phyloP scores from a whole-genome alignment of 2,797 vertebrate genomes.

The Ptychobarbus kaznakovi region DNA sequence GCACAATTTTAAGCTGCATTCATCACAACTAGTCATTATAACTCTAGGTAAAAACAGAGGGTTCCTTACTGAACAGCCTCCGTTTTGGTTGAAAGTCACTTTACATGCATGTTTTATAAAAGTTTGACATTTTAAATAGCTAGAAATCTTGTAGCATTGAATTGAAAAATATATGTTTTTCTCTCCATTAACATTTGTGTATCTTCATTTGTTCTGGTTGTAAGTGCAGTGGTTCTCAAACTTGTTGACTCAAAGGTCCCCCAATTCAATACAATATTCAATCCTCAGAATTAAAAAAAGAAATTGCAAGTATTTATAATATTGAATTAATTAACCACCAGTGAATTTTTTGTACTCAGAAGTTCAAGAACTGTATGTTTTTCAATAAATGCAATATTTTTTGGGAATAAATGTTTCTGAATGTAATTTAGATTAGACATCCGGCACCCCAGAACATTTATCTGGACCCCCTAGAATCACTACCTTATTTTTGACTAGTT shows the following conservation, averaged over 20 bases:
- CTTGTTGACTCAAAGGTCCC: no score
- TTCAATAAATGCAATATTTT: neutral
- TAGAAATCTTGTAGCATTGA: neutral
- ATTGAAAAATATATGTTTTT: neutral
- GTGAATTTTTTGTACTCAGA: no score
- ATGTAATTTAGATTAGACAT: neutral
- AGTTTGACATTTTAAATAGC: neutral
- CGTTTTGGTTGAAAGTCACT: neutral
- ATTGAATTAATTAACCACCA: no score
- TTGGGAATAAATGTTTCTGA: neutral
- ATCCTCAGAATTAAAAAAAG: no score
- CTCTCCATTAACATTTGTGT: neutral
- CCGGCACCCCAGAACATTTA: neutral
- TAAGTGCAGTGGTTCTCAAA: no score
- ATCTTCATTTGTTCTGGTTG: neutral
- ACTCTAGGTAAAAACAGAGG: slow-evolving; percentile 4
- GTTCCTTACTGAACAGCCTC: neutral
- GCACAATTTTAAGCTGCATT: slow-evolving; percentile 27
- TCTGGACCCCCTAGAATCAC: neutral
- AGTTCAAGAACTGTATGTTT: no score
- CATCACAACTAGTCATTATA: slow-evolving; percentile 29
- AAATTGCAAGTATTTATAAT: no score
- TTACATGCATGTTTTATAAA: neutral
- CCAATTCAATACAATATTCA: neutral
- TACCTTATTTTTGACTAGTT: neutral